Conservation (phyloP, 2,888 invertebrate species). For the Schizotus pectinicornis region DNA sequence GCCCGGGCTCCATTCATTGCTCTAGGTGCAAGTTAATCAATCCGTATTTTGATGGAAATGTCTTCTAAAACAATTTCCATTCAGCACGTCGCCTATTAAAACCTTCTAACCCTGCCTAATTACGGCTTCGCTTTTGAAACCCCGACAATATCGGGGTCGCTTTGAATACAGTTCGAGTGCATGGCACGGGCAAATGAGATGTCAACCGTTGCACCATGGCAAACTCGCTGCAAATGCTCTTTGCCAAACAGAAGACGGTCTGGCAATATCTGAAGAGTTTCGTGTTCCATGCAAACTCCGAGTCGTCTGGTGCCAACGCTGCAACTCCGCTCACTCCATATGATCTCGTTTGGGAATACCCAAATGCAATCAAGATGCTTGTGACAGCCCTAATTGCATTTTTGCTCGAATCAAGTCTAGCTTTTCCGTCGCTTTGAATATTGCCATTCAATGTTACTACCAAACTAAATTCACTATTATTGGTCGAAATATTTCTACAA, state of each 20-base stretch:
- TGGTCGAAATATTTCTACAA: too few species aligned
- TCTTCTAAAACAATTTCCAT: too few species aligned
- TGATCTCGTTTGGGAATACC: constrained; percentile 9
- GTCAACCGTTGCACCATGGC: constrained; percentile 19
- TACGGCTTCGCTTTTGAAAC: constrained; percentile 4
- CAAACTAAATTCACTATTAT: too few species aligned
- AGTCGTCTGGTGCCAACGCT: too few species aligned
- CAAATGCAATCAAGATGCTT: constrained; percentile 21
- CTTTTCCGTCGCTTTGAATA: not conserved
- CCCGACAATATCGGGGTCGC: constrained; percentile 1
- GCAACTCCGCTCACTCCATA: too few species aligned
- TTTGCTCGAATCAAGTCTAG: not conserved
- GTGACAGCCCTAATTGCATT: constrained; percentile 15
- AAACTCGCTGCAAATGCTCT: constrained; percentile 18
- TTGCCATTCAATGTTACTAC: too few species aligned
- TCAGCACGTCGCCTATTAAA: too few species aligned
- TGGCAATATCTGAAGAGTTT: constrained; percentile 9
- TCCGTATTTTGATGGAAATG: too few species aligned
- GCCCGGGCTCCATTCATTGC: too few species aligned
- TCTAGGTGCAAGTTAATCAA: too few species aligned
- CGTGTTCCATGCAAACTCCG: too few species aligned
- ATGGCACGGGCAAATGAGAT: constrained; percentile 20
- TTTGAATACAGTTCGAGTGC: constrained; percentile 15
- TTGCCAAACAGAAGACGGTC: constrained; percentile 8
- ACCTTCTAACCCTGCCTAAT: constrained; percentile 10